Evolutionary conservation across 1,140 invertebrate species (phyloP).

Genomic region (Conus betulinus): DNA sequence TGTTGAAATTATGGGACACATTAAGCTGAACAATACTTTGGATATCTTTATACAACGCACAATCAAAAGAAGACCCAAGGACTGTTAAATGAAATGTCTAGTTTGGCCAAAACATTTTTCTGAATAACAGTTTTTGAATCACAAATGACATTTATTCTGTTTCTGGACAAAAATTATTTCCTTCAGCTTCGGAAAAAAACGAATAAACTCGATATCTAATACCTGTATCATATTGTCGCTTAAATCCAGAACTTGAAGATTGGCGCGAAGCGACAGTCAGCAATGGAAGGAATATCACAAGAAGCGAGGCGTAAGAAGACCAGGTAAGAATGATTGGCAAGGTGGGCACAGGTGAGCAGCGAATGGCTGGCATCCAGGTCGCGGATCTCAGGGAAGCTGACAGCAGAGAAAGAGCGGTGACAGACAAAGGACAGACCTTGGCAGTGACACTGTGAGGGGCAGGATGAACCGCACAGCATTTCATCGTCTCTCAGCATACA

Average conservation of each 20-base stretch:
- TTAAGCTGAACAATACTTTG: constrained; percentile 1
- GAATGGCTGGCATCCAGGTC: constrained; percentile 16
- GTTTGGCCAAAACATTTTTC: not conserved
- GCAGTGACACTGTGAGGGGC: constrained; percentile 48
- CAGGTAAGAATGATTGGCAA: not conserved
- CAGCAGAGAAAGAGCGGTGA: not conserved
- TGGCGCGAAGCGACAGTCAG: not conserved
- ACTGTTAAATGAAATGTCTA: not conserved
- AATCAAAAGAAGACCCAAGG: constrained; percentile 3
- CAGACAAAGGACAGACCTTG: constrained; percentile 19
- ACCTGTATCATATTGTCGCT: constrained; percentile 22
- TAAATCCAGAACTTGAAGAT: constrained; percentile 4
- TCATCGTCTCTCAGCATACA: constrained; percentile 42
- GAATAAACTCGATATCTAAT: not conserved
- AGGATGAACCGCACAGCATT: constrained; percentile 26
- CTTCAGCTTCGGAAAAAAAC: constrained; percentile 2
- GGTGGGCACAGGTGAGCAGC: not conserved
- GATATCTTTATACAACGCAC: constrained; percentile 9
- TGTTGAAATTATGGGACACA: not conserved
- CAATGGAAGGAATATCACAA: constrained; percentile 13
- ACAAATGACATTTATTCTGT: not conserved
- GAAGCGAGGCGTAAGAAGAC: not conserved
- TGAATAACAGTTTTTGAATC: constrained; percentile 5
- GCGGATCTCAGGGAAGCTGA: not conserved
- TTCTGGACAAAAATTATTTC: constrained; percentile 13